Conservation (phyloP, 2,797 vertebrate genomes). For the Brachyrhaphis roseni region DNA sequence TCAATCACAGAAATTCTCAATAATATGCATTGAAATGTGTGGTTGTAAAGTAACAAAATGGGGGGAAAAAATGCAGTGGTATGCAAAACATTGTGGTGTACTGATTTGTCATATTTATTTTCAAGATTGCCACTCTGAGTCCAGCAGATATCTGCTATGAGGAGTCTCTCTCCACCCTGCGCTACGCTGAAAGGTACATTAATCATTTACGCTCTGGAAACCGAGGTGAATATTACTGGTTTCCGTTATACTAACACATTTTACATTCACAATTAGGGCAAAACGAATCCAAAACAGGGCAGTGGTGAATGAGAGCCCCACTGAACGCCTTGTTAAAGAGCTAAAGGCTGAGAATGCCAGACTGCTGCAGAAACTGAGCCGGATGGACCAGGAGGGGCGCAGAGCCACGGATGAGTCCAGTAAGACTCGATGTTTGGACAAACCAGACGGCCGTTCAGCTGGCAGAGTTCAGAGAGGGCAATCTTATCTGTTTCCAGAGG, state of each 20-base stretch:
- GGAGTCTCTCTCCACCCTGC: constrained; percentile 88
- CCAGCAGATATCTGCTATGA: constrained; percentile 91
- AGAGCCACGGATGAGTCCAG: constrained; percentile 82
- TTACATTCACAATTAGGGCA: constrained; percentile 72
- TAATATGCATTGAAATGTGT: not conserved
- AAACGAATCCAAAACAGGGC: constrained; percentile 89
- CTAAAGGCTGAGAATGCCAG: constrained; percentile 83
- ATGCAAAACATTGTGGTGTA: not conserved
- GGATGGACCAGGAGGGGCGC: constrained; percentile 80
- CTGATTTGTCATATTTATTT: constrained; percentile 10
- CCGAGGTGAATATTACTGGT: not conserved
- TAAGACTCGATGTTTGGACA: constrained; percentile 42
- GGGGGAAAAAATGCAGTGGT: not conserved
- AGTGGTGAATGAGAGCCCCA: constrained; percentile 88
- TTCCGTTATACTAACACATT: not conserved
- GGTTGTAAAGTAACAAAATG: not conserved
- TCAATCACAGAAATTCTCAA: not conserved
- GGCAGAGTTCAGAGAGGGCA: not conserved
- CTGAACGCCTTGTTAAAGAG: constrained; percentile 83
- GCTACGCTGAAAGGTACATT: constrained; percentile 87
- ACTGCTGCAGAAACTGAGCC: constrained; percentile 76
- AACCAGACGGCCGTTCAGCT: not conserved
- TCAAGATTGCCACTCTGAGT: constrained; percentile 87
- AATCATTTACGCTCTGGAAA: not conserved
- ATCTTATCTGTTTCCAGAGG: constrained; percentile 71